Conservation (phyloP, 2,797 vertebrate genomes). For the Sebastes miniatus region DNA sequence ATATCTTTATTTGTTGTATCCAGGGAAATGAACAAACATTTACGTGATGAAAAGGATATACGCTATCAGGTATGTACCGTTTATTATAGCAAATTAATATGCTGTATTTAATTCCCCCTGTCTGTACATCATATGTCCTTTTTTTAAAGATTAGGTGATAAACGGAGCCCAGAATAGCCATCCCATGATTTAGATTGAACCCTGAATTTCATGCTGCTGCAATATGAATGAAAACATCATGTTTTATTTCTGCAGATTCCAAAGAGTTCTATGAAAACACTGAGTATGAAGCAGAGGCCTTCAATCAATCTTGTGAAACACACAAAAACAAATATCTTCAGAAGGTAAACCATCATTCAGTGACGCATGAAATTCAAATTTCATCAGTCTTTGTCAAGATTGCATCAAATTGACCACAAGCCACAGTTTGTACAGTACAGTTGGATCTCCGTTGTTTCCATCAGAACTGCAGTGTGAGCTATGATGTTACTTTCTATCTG, state of each 20-base stretch:
- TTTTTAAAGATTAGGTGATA: background rate
- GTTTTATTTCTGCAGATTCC: constrained; percentile 82
- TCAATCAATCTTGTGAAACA: constrained; percentile 78
- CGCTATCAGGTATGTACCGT: constrained; percentile 82
- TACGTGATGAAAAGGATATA: constrained; percentile 90
- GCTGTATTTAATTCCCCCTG: background rate
- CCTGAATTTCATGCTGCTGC: background rate
- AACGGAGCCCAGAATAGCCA: background rate
- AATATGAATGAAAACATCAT: background rate
- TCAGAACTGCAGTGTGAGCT: background rate
- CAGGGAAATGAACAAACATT: constrained; percentile 95
- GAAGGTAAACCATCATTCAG: constrained; percentile 76
- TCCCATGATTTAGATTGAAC: background rate
- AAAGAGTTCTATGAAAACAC: constrained; percentile 60
- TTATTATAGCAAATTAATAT: background rate
- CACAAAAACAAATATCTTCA: constrained; percentile 71
- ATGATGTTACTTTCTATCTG: background rate
- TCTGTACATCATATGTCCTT: background rate
- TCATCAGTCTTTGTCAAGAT: background rate
- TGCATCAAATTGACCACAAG: background rate
- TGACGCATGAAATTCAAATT: background rate
- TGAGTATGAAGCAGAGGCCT: constrained; percentile 77
- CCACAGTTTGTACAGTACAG: background rate
- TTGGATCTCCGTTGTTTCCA: background rate
- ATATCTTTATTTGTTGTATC: background rate